phyloP scores from a whole-genome alignment of 2,113 vertebrate species.

The Tympanuchus pallidicinctus region DNA sequence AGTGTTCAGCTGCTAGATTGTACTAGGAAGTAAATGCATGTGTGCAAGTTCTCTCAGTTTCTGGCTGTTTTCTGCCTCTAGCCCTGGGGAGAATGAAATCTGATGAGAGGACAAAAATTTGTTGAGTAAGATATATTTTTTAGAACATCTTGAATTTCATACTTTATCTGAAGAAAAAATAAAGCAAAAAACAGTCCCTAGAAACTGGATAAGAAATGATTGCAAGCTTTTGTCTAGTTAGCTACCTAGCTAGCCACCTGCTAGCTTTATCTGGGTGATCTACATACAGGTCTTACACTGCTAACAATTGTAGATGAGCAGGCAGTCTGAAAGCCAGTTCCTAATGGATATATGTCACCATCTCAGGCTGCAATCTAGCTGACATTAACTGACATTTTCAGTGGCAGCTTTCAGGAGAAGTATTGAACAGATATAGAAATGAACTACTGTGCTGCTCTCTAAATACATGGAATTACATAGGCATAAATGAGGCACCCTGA shows the following conservation, averaged over 20 bases:
- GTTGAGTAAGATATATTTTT: not conserved
- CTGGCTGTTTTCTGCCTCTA: conserved; percentile 17
- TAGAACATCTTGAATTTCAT: not conserved
- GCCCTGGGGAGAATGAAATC: not conserved
- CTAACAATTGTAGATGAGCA: not conserved
- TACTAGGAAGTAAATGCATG: not conserved
- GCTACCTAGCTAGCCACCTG: not conserved
- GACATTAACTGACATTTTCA: conserved; percentile 23
- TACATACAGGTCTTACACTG: fast-evolving
- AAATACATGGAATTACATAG: not conserved
- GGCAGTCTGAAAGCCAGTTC: not conserved
- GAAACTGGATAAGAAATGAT: not conserved
- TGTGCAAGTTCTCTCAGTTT: not conserved
- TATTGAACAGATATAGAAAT: conserved; percentile 28
- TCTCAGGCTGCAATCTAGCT: not conserved
- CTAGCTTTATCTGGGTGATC: not conserved
- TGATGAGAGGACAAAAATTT: not conserved
- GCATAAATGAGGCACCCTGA: conserved; percentile 35
- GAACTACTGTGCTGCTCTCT: conserved; percentile 14
- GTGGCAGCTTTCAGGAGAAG: conserved; percentile 28
- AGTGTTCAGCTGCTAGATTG: conserved; percentile 8
- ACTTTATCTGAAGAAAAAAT: not conserved
- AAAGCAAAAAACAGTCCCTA: not conserved
- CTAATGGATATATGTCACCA: not conserved
- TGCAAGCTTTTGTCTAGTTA: not conserved